Conservation (phyloP, 2,113 vertebrate genomes). For the Apeltes quadracus region DNA sequence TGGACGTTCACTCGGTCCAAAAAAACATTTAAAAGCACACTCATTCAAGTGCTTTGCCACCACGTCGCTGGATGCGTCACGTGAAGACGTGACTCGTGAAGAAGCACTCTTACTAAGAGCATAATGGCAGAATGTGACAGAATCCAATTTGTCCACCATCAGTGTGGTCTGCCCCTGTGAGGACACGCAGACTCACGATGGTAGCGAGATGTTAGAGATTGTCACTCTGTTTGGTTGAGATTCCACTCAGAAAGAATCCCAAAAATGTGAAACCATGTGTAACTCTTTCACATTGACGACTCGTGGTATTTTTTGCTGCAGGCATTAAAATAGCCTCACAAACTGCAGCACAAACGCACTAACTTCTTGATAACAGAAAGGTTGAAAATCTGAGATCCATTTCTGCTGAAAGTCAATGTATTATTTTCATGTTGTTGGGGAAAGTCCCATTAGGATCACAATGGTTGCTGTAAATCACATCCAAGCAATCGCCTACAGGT, state of each 20-base stretch:
- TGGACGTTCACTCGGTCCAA: slow-evolving; percentile 39
- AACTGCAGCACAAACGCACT: neutral
- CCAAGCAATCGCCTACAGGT: neutral
- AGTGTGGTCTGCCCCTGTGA: neutral
- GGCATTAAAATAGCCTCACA: neutral
- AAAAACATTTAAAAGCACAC: slow-evolving; percentile 34
- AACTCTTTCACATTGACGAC: too few species aligned
- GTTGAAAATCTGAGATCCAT: neutral
- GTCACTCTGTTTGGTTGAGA: too few species aligned
- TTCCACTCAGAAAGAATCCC: too few species aligned
- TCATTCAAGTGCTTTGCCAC: slow-evolving; percentile 17
- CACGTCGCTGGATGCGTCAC: slow-evolving; percentile 28
- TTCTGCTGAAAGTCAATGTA: neutral
- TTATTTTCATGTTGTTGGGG: neutral
- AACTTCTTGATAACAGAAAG: neutral
- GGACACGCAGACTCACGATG: too few species aligned
- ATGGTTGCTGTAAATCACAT: neutral
- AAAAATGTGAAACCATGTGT: too few species aligned
- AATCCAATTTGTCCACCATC: neutral
- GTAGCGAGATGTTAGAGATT: too few species aligned
- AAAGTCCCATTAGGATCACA: slow-evolving; percentile 13
- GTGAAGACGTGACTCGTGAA: too few species aligned
- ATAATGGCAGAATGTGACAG: neutral
- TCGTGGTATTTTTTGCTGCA: neutral
- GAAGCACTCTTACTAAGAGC: slow-evolving; percentile 15